A percentile compares a stretch with the other conserved stretches of the same genome.
Conservation (phyloP, 2,797 vertebrate genomes). For the Sebastes cheni region DNA sequence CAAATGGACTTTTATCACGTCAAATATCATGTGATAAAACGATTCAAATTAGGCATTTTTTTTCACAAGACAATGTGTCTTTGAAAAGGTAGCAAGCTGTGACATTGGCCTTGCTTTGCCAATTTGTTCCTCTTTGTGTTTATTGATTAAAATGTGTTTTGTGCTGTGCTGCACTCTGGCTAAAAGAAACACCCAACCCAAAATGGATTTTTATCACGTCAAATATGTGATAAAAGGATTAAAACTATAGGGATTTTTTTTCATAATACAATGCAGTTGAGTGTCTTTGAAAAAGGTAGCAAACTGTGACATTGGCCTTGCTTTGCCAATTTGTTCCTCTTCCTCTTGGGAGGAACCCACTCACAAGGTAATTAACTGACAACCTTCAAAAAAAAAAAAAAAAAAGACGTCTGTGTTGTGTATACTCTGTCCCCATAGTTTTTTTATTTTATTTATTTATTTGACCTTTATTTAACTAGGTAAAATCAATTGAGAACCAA, state of each 20-base stretch:
- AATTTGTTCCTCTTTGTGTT: slow-evolving; percentile 30
- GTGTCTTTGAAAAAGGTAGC: slow-evolving; percentile 37
- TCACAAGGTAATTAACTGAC: slow-evolving; percentile 58
- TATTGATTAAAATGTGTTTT: background rate
- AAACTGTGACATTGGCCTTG: slow-evolving; percentile 58
- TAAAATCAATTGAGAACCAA: too few species aligned
- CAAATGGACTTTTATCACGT: background rate
- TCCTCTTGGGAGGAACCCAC: slow-evolving; percentile 50
- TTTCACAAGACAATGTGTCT: slow-evolving; percentile 27
- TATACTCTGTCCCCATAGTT: slow-evolving; percentile 62
- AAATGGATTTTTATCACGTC: background rate
- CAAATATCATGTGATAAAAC: background rate
- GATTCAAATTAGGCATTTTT: background rate
- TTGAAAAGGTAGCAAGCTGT: slow-evolving; percentile 39
- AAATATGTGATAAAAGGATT: background rate
- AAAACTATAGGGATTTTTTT: background rate
- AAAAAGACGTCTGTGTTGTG: background rate
- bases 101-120: slow-evolving; percentile 46
- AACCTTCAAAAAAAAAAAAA: slow-evolving; percentile 30
- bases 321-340: slow-evolving; percentile 32
- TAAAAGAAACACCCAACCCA: background rate
- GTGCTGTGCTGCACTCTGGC: too few species aligned
- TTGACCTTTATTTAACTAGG: too few species aligned
- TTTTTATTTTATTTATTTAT: too few species aligned
- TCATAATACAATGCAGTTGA: slow-evolving; percentile 7